phyloP scores from a whole-genome alignment of 1,140 invertebrate genomes.

The Lepidurus packardi region DNA sequence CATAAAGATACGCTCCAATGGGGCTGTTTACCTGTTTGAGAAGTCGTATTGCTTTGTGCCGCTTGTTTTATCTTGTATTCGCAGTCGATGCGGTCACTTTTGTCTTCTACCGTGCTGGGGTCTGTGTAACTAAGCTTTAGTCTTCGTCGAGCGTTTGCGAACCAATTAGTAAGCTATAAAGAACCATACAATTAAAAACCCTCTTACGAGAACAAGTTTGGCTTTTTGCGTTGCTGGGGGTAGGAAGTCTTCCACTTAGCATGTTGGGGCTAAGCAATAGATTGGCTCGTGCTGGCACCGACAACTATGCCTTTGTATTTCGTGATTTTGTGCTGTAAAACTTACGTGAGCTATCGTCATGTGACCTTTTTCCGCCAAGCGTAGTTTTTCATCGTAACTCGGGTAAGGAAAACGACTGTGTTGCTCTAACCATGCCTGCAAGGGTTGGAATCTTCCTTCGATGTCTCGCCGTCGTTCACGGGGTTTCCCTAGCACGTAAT shows the following conservation, averaged over 20 bases:
- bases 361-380: slow-evolving; percentile 20
- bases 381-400: slow-evolving; percentile 27
- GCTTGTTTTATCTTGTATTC: not conserved
- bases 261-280: not conserved
- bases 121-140: not conserved
- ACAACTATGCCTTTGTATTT: not conserved
- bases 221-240: not conserved
- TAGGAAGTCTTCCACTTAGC: not conserved
- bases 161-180: slow-evolving; percentile 25
- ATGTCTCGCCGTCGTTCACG: slow-evolving; percentile 22
- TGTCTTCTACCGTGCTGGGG: not conserved
- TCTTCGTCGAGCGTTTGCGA: slow-evolving; percentile 24
- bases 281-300: not conserved
- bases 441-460: slow-evolving; percentile 4
- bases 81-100: not conserved
- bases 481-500: not conserved
- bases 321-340: not conserved
- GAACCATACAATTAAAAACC: not conserved
- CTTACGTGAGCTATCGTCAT: slow-evolving; percentile 24
- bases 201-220: not conserved
- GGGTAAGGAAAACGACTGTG: slow-evolving; percentile 24
- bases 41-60: not conserved
- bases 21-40: not conserved
- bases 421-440: not conserved
- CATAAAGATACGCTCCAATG: not conserved